These are phyloP conservation scores for Caenorhabditis sp. DNA, from an alignment of 2,888 invertebrate genomes.

Conservation along the genomic window DNA sequence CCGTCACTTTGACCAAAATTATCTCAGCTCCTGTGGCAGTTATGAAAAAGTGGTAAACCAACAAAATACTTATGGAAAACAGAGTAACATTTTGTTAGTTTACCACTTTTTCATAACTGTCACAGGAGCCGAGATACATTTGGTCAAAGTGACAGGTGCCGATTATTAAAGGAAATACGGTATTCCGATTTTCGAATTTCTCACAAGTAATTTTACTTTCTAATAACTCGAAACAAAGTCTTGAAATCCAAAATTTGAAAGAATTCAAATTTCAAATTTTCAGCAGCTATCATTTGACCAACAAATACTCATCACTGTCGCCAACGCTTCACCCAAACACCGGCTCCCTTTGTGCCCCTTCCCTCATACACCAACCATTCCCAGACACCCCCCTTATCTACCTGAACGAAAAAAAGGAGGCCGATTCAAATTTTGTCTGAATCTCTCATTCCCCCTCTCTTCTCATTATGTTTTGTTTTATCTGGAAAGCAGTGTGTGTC, in stretches of 20 bases:
- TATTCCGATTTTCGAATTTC: too few relatives aligned
- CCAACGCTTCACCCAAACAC: conserved; percentile 51
- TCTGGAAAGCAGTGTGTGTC: not conserved
- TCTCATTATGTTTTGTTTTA: conserved; percentile 11
- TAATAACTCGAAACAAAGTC: too few relatives aligned
- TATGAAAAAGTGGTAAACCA: too few relatives aligned
- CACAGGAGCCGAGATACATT: too few relatives aligned
- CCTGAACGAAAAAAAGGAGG: not conserved
- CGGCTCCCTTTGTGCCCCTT: not conserved
- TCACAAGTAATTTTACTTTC: too few relatives aligned
- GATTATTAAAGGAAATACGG: too few relatives aligned
- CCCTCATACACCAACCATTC: conserved; percentile 5
- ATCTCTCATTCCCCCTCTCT: not conserved
- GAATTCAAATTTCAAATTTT: not conserved
- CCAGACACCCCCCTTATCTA: not conserved
- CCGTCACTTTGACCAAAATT: too few relatives aligned
- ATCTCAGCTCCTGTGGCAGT: too few relatives aligned
- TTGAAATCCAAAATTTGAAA: not conserved
- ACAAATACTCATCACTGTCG: conserved; percentile 41
- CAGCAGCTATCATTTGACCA: not conserved
- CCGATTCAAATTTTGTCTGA: not conserved
- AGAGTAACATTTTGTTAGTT: too few relatives aligned
- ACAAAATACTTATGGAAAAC: too few relatives aligned
- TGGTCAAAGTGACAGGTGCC: too few relatives aligned
- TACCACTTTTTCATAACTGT: too few relatives aligned